Conservation (phyloP, 2,888 invertebrate genomes). For the Drosophila pseudotakahashii region DNA sequence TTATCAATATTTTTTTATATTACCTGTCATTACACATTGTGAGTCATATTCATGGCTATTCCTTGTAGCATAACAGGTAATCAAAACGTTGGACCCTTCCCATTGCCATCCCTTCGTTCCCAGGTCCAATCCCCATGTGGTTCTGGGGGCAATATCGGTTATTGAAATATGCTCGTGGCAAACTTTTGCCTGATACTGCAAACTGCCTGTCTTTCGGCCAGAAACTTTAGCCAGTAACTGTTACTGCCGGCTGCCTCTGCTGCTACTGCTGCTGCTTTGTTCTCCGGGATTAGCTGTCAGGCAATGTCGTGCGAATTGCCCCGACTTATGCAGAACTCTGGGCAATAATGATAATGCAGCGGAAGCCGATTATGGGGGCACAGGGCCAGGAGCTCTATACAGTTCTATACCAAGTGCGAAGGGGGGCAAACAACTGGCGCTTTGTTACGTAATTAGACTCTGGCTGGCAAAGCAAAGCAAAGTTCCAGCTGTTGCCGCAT, state of each 20-base stretch:
- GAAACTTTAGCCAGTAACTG: slow-evolving; percentile 29
- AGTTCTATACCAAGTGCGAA: not conserved
- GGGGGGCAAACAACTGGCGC: not conserved
- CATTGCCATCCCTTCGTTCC: not conserved
- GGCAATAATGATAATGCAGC: slow-evolving; percentile 34
- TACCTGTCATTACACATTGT: too few relatives aligned
- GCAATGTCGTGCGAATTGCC: slow-evolving; percentile 25
- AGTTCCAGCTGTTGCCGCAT: slow-evolving; percentile 26
- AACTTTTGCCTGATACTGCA: slow-evolving; percentile 11
- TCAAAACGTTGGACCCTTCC: not conserved
- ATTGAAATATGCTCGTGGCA: slow-evolving; percentile 35
- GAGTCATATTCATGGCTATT: too few relatives aligned
- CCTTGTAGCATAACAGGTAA: not conserved
- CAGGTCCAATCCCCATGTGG: not conserved
- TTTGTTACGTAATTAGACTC: slow-evolving; percentile 28
- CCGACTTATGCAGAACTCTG: slow-evolving; percentile 15
- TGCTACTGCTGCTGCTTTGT: slow-evolving; percentile 6
- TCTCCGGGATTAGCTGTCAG: slow-evolving; percentile 28
- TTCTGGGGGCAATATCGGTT: slow-evolving; percentile 31
- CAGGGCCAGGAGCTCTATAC: too few relatives aligned
- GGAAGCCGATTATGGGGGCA: slow-evolving; percentile 19
- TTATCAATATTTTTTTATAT: too few relatives aligned
- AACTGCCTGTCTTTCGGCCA: slow-evolving; percentile 23
- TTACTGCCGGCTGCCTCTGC: slow-evolving; percentile 2
- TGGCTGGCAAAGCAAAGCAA: not conserved